Base-by-base conservation (phyloP, 2,888 invertebrate genomes). In the Auanema sp. region DNA sequence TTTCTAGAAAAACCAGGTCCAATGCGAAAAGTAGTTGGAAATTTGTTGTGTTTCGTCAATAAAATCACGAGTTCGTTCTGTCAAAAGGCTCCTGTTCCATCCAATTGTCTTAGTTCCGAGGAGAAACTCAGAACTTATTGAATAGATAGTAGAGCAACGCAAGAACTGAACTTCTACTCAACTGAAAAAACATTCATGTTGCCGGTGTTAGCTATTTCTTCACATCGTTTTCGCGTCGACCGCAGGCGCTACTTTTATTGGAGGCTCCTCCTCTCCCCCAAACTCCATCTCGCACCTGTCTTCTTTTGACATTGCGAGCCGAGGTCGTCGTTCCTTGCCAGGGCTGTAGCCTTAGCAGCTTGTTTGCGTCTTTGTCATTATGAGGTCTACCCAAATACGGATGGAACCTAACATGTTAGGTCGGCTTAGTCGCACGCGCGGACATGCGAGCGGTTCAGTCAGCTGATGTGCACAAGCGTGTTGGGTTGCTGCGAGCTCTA, bases 401-500 rank as follows among this genome's bases (percentile, higher is more conserved):
- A n/a, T n/a, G n/a, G 50, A 50, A 24, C 24, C 47, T 11, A 47
- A 18, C n/a, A 18, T 42, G 57, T 10, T 33, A 49, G 18, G 54
- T 12, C 25, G 18, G 54, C 33, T 33, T 25, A 33, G 33, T 11
- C 16, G 33, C 54, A 41, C 54, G 33, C 33, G 16, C 44, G 10
- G 10, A n/a, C 21, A 18, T 49, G 57, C 44, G 25, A 43, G 57
- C 57, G 57, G 57, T 44, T 25, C 42, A 24, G 57, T 57, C 57
- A 57, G 57, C 57, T 57, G 57, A 57, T 57, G 24, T 23, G 50
- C 50, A 50, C 24, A 21, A 16, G 24, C 23, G 21, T 24, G 24
- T 11, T 47, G 16, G 21, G 21, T 24, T 50, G 24, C 50, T 24
- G 12, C 50, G 1, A 16, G 16, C 47, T 47, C 47, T 18, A 47